Conservation (phyloP, 2,888 invertebrate genomes). For the Bellardia pandia region DNA sequence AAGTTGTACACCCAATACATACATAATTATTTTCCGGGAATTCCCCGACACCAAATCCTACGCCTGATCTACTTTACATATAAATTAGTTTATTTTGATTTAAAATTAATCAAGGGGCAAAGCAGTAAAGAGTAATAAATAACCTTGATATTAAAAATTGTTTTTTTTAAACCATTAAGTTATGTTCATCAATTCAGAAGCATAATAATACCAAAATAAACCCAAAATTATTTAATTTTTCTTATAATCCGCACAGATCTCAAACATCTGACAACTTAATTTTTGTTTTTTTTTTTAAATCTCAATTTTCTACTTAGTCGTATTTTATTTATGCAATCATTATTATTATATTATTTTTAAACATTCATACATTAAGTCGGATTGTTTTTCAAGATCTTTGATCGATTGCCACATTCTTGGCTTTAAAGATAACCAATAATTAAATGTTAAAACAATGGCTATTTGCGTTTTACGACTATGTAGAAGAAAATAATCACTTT, state of each 20-base stretch:
- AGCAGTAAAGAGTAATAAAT: too few species aligned
- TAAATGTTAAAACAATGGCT: conserved; percentile 51
- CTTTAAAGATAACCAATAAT: conserved; percentile 33
- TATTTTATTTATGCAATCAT: not conserved
- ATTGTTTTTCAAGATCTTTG: conserved; percentile 8
- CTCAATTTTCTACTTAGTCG: conserved; percentile 3
- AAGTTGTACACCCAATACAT: too few species aligned
- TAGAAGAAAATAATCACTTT: conserved; percentile 16
- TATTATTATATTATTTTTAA: not conserved
- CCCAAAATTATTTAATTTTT: not conserved
- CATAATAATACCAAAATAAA: not conserved
- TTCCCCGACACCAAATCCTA: too few species aligned
- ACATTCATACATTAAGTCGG: not conserved
- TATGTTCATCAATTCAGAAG: not conserved
- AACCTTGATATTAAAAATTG: too few species aligned
- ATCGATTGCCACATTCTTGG: conserved; percentile 26
- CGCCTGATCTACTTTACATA: too few species aligned
- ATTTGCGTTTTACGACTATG: not conserved
- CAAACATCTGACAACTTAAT: conserved; percentile 1
- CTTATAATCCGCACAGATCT: not conserved
- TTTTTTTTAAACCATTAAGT: not conserved
- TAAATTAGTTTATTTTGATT: too few species aligned
- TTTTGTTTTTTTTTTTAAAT: not conserved
- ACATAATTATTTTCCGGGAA: too few species aligned
- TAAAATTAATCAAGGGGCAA: too few species aligned